Evolutionary conservation across 1,140 invertebrate genomes (phyloP), one percentile per base, ranked within the genome.

Genomic region (Pectinophora gossypiella): DNA sequence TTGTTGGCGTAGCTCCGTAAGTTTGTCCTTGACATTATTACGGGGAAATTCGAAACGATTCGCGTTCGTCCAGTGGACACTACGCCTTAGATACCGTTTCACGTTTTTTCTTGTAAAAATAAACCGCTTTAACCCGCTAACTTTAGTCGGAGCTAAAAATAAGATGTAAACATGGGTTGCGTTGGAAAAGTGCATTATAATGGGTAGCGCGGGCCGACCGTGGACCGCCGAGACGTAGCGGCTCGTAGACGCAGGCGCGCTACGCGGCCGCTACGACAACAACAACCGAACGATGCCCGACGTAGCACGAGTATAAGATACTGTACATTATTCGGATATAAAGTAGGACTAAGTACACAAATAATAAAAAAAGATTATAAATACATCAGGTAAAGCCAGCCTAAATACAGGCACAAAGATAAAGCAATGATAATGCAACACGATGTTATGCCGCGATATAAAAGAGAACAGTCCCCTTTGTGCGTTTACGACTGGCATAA

Each of bases 231-330:
- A 42, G 13, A 49, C 58, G 53, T 59, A 48, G 52, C 54, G 43
- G 67, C 59, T 58, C 74, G 77, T 78, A 76, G 69, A 66, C 78
- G 78, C 76, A 56, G 59, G 77, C 81, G 79, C 70, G 63, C 71
- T 85, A 79, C 76, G 68, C 7, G 18, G 47, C 23, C 10, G 67
- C 72, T 77, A 76, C 71, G 63, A 56, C 52, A 15, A 40, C n/a
- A 40, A 40, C 36, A 27, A 5, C 5, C 23, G 12, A 27, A 12
- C 23, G 5, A 12, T 27, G 5, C 23, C 12, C 23, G 5, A 27
- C 23, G n/a, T n/a, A n/a, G n/a, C n/a, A n/a, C n/a, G n/a, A n/a
- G n/a, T n/a, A n/a, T n/a, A n/a, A n/a, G n/a, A n/a, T n/a, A n/a
- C n/a, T n/a, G n/a, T n/a, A n/a, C n/a, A n/a, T n/a, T n/a, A n/a